Conservation (phyloP, 2,888 invertebrate species). For the Aphodius sticticus region DNA sequence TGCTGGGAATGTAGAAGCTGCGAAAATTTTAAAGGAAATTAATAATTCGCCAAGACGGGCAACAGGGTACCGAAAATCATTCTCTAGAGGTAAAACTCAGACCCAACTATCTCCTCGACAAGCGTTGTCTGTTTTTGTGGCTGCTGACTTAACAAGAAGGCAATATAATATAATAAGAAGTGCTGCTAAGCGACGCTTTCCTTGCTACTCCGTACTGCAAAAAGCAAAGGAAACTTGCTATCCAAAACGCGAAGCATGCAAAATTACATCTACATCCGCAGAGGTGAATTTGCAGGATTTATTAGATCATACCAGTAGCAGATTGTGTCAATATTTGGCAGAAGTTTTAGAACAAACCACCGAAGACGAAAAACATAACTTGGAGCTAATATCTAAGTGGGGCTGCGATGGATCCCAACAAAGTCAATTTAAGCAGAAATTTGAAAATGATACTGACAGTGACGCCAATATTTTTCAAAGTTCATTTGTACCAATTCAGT, state of each 20-base stretch:
- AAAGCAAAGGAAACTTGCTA: conserved; percentile 42
- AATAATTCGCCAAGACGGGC: conserved; percentile 31
- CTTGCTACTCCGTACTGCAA: conserved; percentile 39
- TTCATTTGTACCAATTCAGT: conserved; percentile 28
- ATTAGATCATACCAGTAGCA: conserved; percentile 30
- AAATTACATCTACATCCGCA: conserved; percentile 40
- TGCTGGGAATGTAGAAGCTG: conserved; percentile 37
- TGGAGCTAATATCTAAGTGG: conserved; percentile 40
- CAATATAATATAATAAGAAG: conserved; percentile 41
- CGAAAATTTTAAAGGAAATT: conserved; percentile 41
- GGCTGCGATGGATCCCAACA: conserved; percentile 37
- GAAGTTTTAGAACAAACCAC: conserved; percentile 13
- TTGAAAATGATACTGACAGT: conserved; percentile 21
- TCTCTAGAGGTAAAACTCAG: conserved; percentile 24
- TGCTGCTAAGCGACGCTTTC: conserved; percentile 36
- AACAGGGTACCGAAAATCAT: conserved; percentile 35
- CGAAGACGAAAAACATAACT: conserved; percentile 31
- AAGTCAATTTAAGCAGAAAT: conserved; percentile 31
- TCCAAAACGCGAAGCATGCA: conserved; percentile 32
- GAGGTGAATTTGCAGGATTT: conserved; percentile 41
- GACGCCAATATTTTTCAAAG: conserved; percentile 30
- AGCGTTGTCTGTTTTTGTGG: conserved; percentile 40
- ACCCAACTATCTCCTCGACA: conserved; percentile 30
- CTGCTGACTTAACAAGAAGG: conserved; percentile 39
- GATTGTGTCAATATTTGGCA: conserved; percentile 15